Evolutionary conservation across 2,888 invertebrate species (phyloP), one percentile per base, ranked within the genome.

Genomic region (Xylocampa areola): DNA sequence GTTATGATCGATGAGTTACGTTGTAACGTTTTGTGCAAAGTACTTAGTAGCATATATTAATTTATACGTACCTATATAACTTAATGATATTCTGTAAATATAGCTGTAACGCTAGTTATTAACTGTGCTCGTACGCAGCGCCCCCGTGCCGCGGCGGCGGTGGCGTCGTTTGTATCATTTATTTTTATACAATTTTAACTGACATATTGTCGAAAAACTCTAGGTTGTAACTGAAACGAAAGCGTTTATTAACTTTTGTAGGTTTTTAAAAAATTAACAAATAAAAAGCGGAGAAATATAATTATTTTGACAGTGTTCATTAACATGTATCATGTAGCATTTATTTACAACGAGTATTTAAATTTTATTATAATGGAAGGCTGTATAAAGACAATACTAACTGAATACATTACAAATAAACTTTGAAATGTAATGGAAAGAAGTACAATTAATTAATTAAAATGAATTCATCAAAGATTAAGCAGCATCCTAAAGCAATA

Each of bases 11-110:
- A 80, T 77, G 68, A 84, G 76, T 82, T 86, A 84, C 80, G 82
- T 88, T 90, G 88, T 92, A 89, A 90, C 88, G 86, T 86, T 86
- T 88, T 92, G 92, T 92, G 93, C 93, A 93, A 91, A 92, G 94
- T 94, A 94, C 94, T 94, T 94, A 94, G 87, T 94, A 94, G 94
- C 85, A 85, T 89, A 89, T 92, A 92, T 90, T 94, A 92, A 93
- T 93, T 93, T 93, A 94, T 93, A 88, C 84, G 84, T 88, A 87
- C 81, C 66, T 83, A 82, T 80, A 77, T 91, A 90, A 89, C 79
- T 84, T 88, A 86, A 88, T 72, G 72, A 82, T 89, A 88, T 84
- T 81, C 48, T 92, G 93, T 93, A 94, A 85, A 94, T 94, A 94
- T 92, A 92, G 89, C 49, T 60, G 67, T 89, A 88, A 35, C 39